Evolutionary conservation across 2,888 invertebrate genomes (phyloP).

Genomic region (Drosophila fungiperda): DNA sequence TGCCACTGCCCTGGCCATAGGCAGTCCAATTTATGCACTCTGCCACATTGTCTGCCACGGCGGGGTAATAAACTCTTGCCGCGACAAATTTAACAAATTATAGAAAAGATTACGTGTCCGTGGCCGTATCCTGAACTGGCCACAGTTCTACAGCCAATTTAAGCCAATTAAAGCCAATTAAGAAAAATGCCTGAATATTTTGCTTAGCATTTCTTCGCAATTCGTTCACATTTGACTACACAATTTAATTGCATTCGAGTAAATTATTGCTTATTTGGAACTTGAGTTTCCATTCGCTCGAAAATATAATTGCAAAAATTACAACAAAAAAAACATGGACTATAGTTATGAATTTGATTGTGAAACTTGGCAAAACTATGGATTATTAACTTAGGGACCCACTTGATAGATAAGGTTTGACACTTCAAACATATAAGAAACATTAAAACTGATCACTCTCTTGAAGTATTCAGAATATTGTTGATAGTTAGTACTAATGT

Average conservation of each 20-base stretch:
- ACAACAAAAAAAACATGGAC: background rate
- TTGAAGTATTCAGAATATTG: slow-evolving; percentile 30
- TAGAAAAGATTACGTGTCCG: slow-evolving; percentile 77
- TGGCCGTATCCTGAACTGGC: slow-evolving; percentile 36
- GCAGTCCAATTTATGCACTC: slow-evolving; percentile 75
- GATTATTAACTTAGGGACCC: background rate
- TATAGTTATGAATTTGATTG: background rate
- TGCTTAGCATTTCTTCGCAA: slow-evolving; percentile 7
- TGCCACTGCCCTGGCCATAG: slow-evolving; percentile 21
- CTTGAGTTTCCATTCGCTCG: background rate
- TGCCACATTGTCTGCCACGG: slow-evolving; percentile 70
- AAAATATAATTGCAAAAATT: background rate
- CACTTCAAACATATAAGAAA: background rate
- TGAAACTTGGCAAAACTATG: background rate
- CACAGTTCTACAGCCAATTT: slow-evolving; percentile 41
- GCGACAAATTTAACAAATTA: slow-evolving; percentile 81
- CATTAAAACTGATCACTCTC: slow-evolving; percentile 8
- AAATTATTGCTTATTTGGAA: slow-evolving; percentile 36
- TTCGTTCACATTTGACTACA: slow-evolving; percentile 11
- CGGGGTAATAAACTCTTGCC: slow-evolving; percentile 78
- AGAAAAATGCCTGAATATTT: slow-evolving; percentile 41
- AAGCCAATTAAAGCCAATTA: slow-evolving; percentile 76
- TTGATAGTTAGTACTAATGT: slow-evolving; percentile 4
- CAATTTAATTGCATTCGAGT: slow-evolving; percentile 44
- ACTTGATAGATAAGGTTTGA: background rate